Conservation (phyloP, 2,888 invertebrate species). For the Automeris io region DNA sequence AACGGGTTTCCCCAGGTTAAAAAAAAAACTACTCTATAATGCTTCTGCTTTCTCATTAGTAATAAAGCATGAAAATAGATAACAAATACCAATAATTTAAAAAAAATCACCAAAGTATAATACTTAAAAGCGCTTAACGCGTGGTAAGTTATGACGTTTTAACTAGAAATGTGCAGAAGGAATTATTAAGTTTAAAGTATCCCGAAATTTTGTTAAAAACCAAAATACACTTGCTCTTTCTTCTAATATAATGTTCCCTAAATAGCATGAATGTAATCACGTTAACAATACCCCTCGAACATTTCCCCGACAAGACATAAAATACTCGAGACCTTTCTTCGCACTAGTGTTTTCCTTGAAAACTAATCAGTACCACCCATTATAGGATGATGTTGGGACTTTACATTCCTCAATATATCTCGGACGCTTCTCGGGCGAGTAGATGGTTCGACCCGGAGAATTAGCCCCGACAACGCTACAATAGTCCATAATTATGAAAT, state of each 20-base stretch:
- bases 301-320: conserved; percentile 41
- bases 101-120: too few relatives aligned
- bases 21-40: too few relatives aligned
- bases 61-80: too few relatives aligned
- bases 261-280: neutral
- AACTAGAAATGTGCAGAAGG: too few relatives aligned
- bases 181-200: neutral
- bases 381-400: conserved; percentile 45
- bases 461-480: conserved; percentile 67
- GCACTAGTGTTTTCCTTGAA: conserved; percentile 60
- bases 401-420: conserved; percentile 57
- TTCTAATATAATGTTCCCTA: neutral
- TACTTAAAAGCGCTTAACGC: too few relatives aligned
- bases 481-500: conserved; percentile 77
- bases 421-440: conserved; percentile 42
- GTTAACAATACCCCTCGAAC: conserved; percentile 26
- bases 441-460: conserved; percentile 51
- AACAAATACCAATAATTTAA: too few relatives aligned
- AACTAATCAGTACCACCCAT: conserved; percentile 66
- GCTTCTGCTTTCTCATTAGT: too few relatives aligned
- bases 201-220: conserved; percentile 11
- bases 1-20: too few relatives aligned
- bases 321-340: conserved; percentile 49
- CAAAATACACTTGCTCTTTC: conserved; percentile 20
- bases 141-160: too few relatives aligned